Base-by-base conservation (phyloP, 2,888 invertebrate genomes). In the Cryptus armator region DNA sequence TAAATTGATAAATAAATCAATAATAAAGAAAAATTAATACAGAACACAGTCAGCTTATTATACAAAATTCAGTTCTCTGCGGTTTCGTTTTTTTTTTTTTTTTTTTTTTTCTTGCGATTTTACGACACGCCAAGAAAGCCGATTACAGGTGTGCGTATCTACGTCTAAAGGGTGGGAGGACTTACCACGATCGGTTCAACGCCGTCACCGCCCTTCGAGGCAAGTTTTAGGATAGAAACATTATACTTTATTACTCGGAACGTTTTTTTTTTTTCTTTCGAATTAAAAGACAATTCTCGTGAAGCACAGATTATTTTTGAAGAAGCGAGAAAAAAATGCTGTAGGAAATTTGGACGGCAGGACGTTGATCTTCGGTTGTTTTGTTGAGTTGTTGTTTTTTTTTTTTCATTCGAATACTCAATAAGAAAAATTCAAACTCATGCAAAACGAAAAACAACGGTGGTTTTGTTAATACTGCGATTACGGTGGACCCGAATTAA, bases 141-240 rank as follows among this genome's bases (percentile, higher is more conserved):
- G 24, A 12, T 43, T 46, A 44, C 62, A 29, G 12, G 48, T 14
- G 24, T 70, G 62, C 46, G 51, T 71, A 75, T 71, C 71, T 76
- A 82, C 59, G 83, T 82, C 83, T 84, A 85, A 76, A 87, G 84
- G 85, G 77, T 77, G 80, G 83, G 90, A 92, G 94, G 95, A 98
- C 98, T 98, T 97, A 98, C 98, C 97, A 98, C 98, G 95, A 98
- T 98, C 94, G 98, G 98, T 96, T 98, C 98, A 96, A 97, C 97
- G 96, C 97, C 95, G 88, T 91, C 88, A 90, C 92, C 93, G 91
- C 91, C 92, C 93, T 94, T 93, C 91, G 92, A 91, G 92, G 93
- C 92, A 93, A 93, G 92, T 92, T 91, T 92, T 90, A 90, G 90
- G 91, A 93, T 91, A 90, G 91, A 93, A 93, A 91, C 88, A 88